These are phyloP conservation scores for Zaprionus africanus DNA, from an alignment of 1,140 invertebrate species.

Conservation along the genomic window DNA sequence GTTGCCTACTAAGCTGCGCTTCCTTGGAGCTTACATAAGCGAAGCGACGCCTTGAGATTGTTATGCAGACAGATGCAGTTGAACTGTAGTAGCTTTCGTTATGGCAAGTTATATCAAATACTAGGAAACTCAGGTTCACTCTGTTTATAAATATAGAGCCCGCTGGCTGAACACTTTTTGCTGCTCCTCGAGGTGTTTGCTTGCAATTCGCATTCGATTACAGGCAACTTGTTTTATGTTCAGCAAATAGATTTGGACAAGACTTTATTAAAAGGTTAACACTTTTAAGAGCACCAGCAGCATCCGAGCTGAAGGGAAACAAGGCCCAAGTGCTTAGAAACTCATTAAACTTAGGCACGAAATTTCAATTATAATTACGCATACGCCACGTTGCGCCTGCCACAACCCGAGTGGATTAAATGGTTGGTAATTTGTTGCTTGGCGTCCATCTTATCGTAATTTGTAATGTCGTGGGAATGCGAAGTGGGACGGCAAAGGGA, in stretches of 20 bases:
- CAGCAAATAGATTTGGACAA: conserved; percentile 51
- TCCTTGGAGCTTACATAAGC: neutral
- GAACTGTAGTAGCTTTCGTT: too few relatives aligned
- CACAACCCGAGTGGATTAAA: conserved; percentile 49
- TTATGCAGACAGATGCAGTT: neutral
- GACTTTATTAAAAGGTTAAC: conserved; percentile 62
- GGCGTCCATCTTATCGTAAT: conserved; percentile 38
- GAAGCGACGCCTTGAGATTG: neutral
- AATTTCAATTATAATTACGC: conserved; percentile 77
- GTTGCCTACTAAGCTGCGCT: conserved; percentile 1
- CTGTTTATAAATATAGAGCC: neutral
- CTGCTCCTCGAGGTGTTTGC: neutral
- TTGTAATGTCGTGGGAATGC: conserved; percentile 19
- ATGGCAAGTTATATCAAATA: neutral
- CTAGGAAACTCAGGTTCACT: neutral
- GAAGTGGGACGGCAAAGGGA: neutral
- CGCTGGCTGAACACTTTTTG: neutral
- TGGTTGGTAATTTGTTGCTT: conserved; percentile 68
- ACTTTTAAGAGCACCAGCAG: conserved; percentile 14
- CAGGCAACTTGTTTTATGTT: conserved; percentile 45
- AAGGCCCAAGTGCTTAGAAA: conserved; percentile 43
- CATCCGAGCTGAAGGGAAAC: neutral
- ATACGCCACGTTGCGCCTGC: conserved; percentile 62
- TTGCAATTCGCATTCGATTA: neutral
- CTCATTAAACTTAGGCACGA: conserved; percentile 65